These are phyloP conservation scores for Drosophila fungiperda DNA, from an alignment of 2,888 invertebrate genomes.

Conservation along the genomic window DNA sequence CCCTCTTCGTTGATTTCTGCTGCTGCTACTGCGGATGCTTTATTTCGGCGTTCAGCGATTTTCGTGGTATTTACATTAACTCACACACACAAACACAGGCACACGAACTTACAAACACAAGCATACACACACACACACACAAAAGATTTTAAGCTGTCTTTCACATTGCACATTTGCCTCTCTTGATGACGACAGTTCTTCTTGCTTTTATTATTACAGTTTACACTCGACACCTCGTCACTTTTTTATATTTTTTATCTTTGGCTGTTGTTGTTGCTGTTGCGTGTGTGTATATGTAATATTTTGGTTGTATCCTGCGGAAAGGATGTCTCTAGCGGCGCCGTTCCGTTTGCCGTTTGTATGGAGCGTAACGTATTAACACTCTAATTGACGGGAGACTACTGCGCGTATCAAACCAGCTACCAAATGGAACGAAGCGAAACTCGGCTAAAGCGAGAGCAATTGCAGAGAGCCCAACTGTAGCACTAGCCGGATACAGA, in stretches of 20 bases:
- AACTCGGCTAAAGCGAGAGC: constrained; percentile 30
- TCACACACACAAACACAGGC: constrained; percentile 33
- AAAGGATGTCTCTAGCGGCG: constrained; percentile 70
- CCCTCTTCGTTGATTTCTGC: constrained; percentile 69
- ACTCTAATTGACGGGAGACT: constrained; percentile 84
- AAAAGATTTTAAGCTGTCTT: constrained; percentile 51
- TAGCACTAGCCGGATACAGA: constrained; percentile 34
- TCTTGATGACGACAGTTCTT: constrained; percentile 11
- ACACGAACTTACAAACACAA: constrained; percentile 26
- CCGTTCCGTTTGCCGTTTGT: constrained; percentile 57
- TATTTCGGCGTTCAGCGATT: constrained; percentile 75
- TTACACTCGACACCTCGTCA: constrained; percentile 27
- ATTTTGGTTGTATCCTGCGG: constrained; percentile 80
- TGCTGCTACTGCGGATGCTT: constrained; percentile 61
- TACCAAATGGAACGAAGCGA: constrained; percentile 54
- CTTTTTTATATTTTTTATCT: constrained; percentile 12
- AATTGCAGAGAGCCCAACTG: constrained; percentile 35
- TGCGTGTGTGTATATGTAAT: constrained; percentile 64
- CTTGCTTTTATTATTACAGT: constrained; percentile 8
- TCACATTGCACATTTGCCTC: constrained; percentile 68
- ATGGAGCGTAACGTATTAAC: constrained; percentile 74
- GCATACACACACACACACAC: constrained; percentile 36
- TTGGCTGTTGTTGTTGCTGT: constrained; percentile 28
- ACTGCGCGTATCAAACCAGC: constrained; percentile 67
- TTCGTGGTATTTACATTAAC: constrained; percentile 75